A percentile compares a stretch with the other conserved stretches of the same genome.
Evolutionary conservation across 1,140 invertebrate species (phyloP).

Genomic region (Drosophila bipectinata): DNA sequence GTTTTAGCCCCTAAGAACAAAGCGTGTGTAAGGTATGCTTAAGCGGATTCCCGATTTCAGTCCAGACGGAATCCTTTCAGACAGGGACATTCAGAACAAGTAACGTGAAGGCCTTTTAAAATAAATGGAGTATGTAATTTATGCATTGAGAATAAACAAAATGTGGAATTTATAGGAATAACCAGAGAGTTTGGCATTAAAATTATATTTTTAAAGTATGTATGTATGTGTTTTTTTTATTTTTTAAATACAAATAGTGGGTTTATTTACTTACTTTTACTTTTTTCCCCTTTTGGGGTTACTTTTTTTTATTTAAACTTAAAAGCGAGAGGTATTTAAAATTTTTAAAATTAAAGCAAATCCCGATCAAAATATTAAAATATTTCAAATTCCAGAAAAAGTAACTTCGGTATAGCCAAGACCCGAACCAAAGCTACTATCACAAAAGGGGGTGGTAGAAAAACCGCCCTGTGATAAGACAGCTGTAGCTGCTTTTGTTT

Average conservation of each 20-base stretch:
- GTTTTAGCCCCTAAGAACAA: conserved; percentile 52
- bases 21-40: conserved; percentile 24
- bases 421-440: conserved; percentile 49
- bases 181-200: conserved; percentile 1
- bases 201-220: background rate
- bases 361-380: too few relatives aligned
- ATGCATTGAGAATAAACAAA: conserved; percentile 13
- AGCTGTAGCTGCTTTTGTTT: conserved; percentile 40
- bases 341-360: too few relatives aligned
- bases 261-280: background rate
- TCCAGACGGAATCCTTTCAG: conserved; percentile 31
- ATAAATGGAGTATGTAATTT: conserved; percentile 35
- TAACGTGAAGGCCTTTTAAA: conserved; percentile 59
- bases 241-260: background rate
- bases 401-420: conserved; percentile 5
- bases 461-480: conserved; percentile 37
- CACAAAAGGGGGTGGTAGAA: conserved; percentile 56
- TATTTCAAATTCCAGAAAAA: too few relatives aligned
- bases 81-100: conserved; percentile 28
- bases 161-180: conserved; percentile 7
- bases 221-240: background rate
- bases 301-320: too few relatives aligned
- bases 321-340: too few relatives aligned
- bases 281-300: background rate
- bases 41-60: conserved; percentile 18